phyloP scores from a whole-genome alignment of 2,888 invertebrate species.

The Cheilosia variabilis region DNA sequence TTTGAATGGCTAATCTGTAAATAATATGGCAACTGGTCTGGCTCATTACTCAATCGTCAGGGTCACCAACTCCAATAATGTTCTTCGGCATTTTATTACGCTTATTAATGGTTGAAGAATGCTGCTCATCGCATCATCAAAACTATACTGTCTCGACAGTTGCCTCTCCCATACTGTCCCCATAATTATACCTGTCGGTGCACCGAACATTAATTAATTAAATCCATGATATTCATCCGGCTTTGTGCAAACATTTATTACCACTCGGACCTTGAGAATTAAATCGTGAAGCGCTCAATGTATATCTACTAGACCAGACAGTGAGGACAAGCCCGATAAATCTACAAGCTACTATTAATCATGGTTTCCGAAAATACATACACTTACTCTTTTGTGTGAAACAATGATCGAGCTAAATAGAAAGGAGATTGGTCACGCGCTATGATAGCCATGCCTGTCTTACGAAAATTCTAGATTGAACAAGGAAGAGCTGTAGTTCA shows the following conservation, averaged over 20 bases:
- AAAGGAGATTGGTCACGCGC: background rate
- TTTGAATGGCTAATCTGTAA: no score
- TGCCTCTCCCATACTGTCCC: background rate
- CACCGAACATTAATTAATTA: background rate
- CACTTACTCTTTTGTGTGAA: background rate
- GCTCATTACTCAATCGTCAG: background rate
- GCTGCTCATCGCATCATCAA: slow-evolving; percentile 1
- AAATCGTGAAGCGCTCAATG: background rate
- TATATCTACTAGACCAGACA: background rate
- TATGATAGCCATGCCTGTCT: background rate
- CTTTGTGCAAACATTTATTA: background rate
- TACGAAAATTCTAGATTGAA: no score
- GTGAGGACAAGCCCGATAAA: background rate
- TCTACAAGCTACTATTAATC: slow-evolving; percentile 2
- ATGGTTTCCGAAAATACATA: background rate
- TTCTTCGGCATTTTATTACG: background rate
- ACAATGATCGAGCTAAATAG: background rate
- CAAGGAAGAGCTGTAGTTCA: no score
- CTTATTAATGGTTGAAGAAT: background rate
- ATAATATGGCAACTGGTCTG: background rate
- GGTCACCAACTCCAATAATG: background rate
- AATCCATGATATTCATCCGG: background rate
- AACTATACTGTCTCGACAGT: background rate
- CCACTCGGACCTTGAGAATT: background rate
- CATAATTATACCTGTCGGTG: background rate